Evolutionary conservation across 2,888 invertebrate genomes (phyloP), one percentile per base, ranked within the genome.

Genomic region (Marronus borbonicus): DNA sequence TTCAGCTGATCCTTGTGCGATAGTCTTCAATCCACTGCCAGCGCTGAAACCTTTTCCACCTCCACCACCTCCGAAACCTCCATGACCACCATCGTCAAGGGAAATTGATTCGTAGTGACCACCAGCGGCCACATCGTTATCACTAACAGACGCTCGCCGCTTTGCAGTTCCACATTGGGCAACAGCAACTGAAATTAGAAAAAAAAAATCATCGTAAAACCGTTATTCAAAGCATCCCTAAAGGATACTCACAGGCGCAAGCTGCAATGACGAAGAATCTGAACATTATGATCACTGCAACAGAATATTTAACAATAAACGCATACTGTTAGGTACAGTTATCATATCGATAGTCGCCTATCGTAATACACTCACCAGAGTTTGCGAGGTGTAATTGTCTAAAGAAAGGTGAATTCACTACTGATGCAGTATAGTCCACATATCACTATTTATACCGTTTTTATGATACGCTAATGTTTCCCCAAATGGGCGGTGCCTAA

Each of bases 1-100:
- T 83, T 93, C 92, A 0, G 94, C 93, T 0, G 94, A 93, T 0
- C 92, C 92, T 36, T 92, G 90, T 1, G 92, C 92, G 60, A 92
- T 92, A 39, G 91, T 92, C 76, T 92, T 89, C 14, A 94, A 84
- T 0, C 93, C 92, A 69, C 93, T 92, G 81, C 93, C 93, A 60
- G 89, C 89, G 83, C 92, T 92, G 89, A 89, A 92, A 8, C 89
- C 89, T n/a, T 90, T 52, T 76, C 66, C 66, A 14, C 79, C 79
- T 5, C 76, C 65, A 60, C 76, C 58, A 50, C 68, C 75, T 58
- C 79, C 79, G 65, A 69, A 76, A 50, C 79, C 79, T 44, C 79
- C 79, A 64, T 77, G 75, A 28, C 78, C 75, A 50, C 78, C 78
- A 62, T 78, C 78, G 20, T 75, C 75, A 66, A 78, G 66, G 68